Evolutionary conservation across 2,113 vertebrate genomes (phyloP).

Genomic region (Isurus oxyrinchus): DNA sequence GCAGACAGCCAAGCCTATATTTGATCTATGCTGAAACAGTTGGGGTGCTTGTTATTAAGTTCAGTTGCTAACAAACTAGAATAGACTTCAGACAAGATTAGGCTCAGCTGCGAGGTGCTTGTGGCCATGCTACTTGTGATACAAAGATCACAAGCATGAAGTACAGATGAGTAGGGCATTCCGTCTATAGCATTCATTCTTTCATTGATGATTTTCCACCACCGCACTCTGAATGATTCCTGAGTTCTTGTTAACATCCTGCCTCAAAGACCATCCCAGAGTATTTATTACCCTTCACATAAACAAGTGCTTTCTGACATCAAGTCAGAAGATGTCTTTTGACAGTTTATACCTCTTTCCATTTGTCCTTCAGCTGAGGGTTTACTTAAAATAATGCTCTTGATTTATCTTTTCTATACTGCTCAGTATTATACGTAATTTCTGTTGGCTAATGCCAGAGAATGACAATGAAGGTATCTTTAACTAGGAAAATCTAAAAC

Average conservation of each 20-base stretch:
- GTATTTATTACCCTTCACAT: not conserved
- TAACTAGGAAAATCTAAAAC: not conserved
- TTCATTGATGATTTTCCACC: not conserved
- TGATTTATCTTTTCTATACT: not conserved
- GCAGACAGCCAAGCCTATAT: not conserved
- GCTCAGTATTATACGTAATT: not conserved
- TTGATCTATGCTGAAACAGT: not conserved
- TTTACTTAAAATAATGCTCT: not conserved
- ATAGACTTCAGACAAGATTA: not conserved
- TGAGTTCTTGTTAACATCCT: not conserved
- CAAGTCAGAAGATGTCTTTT: not conserved
- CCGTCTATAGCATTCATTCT: no score
- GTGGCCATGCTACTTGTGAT: not conserved
- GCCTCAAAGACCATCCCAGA: not conserved
- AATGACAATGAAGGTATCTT: not conserved
- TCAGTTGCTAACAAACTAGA: not conserved
- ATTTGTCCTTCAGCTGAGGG: not conserved
- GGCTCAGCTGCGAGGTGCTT: not conserved
- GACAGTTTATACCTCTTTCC: no score
- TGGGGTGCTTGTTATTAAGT: not conserved
- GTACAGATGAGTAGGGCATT: not conserved
- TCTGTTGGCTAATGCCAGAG: not conserved
- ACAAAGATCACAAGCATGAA: no score
- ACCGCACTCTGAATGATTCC: not conserved
- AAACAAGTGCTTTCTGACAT: not conserved